Evolutionary conservation across 2,113 vertebrate genomes (phyloP).

Genomic region (Ctenodactylus gundi): DNA sequence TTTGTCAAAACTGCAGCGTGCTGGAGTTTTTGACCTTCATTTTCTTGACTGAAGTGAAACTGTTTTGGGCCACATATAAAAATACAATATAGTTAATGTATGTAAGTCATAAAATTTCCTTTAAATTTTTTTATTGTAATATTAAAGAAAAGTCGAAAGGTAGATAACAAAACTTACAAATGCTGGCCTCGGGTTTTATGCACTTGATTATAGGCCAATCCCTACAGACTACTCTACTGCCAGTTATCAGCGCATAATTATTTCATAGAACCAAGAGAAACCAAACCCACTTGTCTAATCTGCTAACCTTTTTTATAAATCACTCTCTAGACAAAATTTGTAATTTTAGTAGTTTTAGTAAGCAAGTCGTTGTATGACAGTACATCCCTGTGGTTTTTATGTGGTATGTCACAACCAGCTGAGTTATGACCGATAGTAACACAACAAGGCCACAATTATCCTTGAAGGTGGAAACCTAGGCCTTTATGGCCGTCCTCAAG

Average conservation of each 20-base stretch:
- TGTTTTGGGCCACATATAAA: no score
- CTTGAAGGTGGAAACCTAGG: slow-evolving; percentile 44
- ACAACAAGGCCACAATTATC: not conserved
- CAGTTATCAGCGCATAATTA: not conserved
- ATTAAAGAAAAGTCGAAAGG: no score
- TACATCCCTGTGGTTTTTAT: not conserved
- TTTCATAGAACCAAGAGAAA: not conserved
- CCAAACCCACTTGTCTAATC: not conserved
- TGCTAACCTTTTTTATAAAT: not conserved
- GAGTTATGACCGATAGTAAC: no score
- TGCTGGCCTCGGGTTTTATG: no score
- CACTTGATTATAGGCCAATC: no score
- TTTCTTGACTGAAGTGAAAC: no score
- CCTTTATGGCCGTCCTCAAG: slow-evolving; percentile 84
- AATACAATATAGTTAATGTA: no score
- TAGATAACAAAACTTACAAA: no score
- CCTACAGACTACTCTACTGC: not conserved
- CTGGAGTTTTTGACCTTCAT: no score
- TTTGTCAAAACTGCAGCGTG: no score
- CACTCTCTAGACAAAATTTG: not conserved
- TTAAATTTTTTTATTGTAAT: no score
- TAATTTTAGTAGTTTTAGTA: not conserved
- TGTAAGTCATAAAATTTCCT: no score
- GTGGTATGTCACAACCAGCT: not conserved
- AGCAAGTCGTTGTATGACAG: not conserved